Conservation (phyloP, 2,113 vertebrate species). For the Chiloscyllium plagiosum region DNA sequence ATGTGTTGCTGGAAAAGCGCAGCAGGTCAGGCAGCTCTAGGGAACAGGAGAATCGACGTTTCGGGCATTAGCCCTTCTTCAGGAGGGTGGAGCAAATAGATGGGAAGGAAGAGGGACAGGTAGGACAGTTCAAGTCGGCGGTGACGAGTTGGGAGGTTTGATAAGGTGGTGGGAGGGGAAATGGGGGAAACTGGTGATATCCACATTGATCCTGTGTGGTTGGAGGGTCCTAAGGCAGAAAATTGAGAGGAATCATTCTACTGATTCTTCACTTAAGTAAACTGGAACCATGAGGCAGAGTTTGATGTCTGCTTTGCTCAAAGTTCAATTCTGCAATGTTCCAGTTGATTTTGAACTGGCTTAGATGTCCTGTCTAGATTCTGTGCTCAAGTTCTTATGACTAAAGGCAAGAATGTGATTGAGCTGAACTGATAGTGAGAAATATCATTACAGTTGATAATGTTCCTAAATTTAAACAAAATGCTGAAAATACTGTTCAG, state of each 20-base stretch:
- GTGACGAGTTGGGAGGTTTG: too few relatives aligned
- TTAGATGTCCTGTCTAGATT: not conserved
- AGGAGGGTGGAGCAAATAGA: too few relatives aligned
- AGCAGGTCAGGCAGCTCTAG: too few relatives aligned
- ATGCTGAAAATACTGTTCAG: not conserved
- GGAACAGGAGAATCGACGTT: too few relatives aligned
- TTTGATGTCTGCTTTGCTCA: not conserved
- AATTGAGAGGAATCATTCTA: not conserved
- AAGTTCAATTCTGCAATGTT: not conserved
- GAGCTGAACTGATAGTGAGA: not conserved
- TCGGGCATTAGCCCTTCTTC: too few relatives aligned
- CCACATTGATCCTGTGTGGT: too few relatives aligned
- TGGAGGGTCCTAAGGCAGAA: too few relatives aligned
- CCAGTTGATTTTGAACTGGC: not conserved
- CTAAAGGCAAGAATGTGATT: not conserved
- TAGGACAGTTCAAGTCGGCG: too few relatives aligned
- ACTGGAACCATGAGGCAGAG: not conserved
- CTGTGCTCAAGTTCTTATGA: not conserved
- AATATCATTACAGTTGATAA: not conserved
- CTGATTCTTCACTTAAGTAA: not conserved
- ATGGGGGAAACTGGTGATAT: too few relatives aligned
- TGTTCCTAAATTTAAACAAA: not conserved
- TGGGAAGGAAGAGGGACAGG: too few relatives aligned
- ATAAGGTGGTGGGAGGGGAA: too few relatives aligned
- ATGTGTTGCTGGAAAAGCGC: too few relatives aligned